Conservation (phyloP, 2,888 invertebrate species). For the Netelia inedita region DNA sequence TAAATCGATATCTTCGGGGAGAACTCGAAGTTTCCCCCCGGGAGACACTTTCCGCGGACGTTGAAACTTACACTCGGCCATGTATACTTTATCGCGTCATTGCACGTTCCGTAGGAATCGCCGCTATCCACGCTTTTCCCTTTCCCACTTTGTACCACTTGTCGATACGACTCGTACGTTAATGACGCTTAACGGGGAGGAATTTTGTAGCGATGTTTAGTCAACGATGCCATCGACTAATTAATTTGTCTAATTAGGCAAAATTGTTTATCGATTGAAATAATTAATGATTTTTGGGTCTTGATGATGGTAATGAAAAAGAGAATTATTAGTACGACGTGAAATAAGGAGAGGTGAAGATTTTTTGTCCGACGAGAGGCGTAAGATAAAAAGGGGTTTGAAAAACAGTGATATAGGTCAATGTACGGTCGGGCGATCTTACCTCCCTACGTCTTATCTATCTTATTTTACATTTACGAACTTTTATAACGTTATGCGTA, state of each 20-base stretch:
- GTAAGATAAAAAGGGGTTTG: neutral
- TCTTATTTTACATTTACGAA: neutral
- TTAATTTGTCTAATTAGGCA: too few relatives aligned
- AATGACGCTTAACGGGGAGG: neutral
- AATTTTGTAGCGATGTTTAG: neutral
- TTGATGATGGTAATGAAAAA: neutral
- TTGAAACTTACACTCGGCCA: slow-evolving; percentile 5
- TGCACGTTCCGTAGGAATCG: neutral
- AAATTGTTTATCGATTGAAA: neutral
- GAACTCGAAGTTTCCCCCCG: slow-evolving; percentile 11
- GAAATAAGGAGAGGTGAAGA: too few relatives aligned
- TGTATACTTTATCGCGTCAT: neutral
- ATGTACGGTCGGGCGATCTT: slow-evolving; percentile 1
- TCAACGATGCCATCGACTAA: neutral
- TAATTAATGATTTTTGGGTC: neutral
- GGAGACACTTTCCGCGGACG: slow-evolving; percentile 28
- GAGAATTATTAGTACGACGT: neutral
- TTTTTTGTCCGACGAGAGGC: neutral
- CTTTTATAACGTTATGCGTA: too few relatives aligned
- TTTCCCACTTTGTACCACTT: neutral
- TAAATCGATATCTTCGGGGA: slow-evolving; percentile 48
- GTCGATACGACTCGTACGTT: neutral
- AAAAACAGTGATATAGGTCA: slow-evolving; percentile 25
- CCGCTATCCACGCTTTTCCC: neutral
- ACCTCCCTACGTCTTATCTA: neutral